Evolutionary conservation across 1,140 invertebrate species (phyloP).

Genomic region (Protaetia brevitarsis): DNA sequence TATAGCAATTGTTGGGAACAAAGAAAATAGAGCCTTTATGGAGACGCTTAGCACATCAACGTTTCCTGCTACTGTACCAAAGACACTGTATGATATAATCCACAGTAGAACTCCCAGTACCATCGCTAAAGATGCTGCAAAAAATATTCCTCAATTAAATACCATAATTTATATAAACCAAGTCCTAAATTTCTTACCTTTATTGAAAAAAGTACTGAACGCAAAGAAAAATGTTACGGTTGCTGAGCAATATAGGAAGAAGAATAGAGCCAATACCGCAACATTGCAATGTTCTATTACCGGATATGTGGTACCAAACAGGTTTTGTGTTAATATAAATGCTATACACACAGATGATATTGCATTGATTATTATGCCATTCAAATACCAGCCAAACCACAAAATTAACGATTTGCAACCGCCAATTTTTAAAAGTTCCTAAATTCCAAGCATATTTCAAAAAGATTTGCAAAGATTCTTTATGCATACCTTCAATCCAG

Average conservation of each 20-base stretch:
- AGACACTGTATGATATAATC: constrained; percentile 37
- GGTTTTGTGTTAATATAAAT: constrained; percentile 46
- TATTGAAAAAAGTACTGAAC: constrained; percentile 55
- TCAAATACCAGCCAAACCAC: constrained; percentile 63
- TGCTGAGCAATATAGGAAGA: constrained; percentile 52
- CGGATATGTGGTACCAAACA: constrained; percentile 41
- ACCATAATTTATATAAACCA: neutral
- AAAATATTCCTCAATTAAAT: neutral
- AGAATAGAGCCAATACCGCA: constrained; percentile 52
- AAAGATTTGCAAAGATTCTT: neutral
- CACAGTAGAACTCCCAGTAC: constrained; percentile 35
- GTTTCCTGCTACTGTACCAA: neutral
- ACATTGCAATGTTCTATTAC: constrained; percentile 50
- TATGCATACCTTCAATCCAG: constrained; percentile 44
- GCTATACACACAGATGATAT: constrained; percentile 52
- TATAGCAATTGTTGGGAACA: constrained; percentile 44
- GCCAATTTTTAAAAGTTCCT: constrained; percentile 73
- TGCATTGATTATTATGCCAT: constrained; percentile 56
- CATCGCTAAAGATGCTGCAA: constrained; percentile 37
- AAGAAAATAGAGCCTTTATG: constrained; percentile 31
- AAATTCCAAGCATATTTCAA: constrained; percentile 3
- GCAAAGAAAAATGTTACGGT: constrained; percentile 50
- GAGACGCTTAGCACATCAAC: neutral
- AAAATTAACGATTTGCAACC: constrained; percentile 62
- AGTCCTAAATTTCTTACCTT: constrained; percentile 44